These are phyloP conservation scores for Anoplius nigerrimus DNA, from an alignment of 2,888 invertebrate species.

Conservation along the genomic window DNA sequence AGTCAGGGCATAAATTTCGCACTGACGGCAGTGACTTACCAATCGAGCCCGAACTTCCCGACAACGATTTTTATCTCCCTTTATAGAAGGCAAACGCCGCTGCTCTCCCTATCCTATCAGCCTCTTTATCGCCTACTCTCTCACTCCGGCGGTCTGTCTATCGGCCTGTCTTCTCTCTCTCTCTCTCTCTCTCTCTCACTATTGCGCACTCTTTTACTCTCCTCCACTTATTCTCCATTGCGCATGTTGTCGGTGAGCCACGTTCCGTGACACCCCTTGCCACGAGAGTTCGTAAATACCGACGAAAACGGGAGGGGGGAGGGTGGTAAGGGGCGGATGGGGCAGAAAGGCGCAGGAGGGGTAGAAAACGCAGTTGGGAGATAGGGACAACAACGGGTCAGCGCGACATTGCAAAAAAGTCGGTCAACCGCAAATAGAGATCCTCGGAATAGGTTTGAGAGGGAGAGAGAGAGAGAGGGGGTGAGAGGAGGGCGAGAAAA, in stretches of 20 bases:
- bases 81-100: conserved; percentile 13
- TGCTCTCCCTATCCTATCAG: not conserved
- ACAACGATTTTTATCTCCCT: conserved; percentile 33
- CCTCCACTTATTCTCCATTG: not conserved
- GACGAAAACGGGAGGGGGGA: not conserved
- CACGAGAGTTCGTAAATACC: conserved; percentile 5
- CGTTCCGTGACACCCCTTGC: not conserved
- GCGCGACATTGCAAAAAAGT: conserved; percentile 52
- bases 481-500: conserved; percentile 3
- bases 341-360: conserved; percentile 1
- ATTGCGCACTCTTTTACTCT: not conserved
- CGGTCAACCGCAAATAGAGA: conserved; percentile 54
- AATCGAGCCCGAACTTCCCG: conserved; percentile 17
- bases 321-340: not conserved
- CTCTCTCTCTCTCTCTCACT: not conserved
- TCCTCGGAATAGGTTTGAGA: conserved; percentile 16
- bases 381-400: conserved; percentile 32
- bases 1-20: not conserved
- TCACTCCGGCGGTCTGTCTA: too few species aligned
- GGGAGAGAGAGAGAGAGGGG: not conserved
- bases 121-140: not conserved
- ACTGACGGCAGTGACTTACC: not conserved
- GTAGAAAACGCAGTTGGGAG: conserved; percentile 22
- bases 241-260: not conserved
- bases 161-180: not conserved